Evolutionary conservation across 2,888 invertebrate species (phyloP).

Genomic region (Lasioglossum pauxillum): DNA sequence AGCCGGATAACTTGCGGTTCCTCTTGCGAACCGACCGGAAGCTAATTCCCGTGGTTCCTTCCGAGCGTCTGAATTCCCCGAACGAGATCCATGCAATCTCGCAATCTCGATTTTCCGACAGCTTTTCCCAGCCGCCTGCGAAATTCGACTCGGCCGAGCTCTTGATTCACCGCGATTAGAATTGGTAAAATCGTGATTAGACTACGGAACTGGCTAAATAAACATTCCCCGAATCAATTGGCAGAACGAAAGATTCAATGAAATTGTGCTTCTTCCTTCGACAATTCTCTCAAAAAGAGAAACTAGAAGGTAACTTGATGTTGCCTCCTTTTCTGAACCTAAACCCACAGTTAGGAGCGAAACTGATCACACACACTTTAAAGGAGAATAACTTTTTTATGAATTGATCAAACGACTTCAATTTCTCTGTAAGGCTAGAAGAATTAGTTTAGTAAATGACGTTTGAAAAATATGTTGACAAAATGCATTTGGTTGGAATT

Average conservation of each 20-base stretch:
- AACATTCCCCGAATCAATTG: not conserved
- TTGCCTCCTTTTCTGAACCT: no score
- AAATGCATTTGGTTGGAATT: no score
- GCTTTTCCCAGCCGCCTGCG: not conserved
- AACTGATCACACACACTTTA: no score
- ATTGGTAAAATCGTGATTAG: not conserved
- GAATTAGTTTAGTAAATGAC: no score
- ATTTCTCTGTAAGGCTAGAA: no score
- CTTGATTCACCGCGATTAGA: not conserved
- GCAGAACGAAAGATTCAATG: not conserved
- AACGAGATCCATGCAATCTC: not conserved
- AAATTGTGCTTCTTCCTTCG: no score
- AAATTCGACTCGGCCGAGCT: not conserved
- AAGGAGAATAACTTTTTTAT: no score
- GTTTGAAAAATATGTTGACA: no score
- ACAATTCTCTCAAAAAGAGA: no score
- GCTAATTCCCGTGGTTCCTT: not conserved
- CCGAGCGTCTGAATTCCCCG: not conserved
- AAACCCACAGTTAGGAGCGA: no score
- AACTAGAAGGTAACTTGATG: no score
- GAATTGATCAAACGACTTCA: no score
- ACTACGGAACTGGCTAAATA: not conserved
- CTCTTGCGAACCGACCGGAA: not conserved
- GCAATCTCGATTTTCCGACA: constrained; percentile 3
- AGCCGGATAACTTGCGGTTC: constrained; percentile 19